phyloP scores from a whole-genome alignment of 2,113 vertebrate species.

The Collichthys lucidus region DNA sequence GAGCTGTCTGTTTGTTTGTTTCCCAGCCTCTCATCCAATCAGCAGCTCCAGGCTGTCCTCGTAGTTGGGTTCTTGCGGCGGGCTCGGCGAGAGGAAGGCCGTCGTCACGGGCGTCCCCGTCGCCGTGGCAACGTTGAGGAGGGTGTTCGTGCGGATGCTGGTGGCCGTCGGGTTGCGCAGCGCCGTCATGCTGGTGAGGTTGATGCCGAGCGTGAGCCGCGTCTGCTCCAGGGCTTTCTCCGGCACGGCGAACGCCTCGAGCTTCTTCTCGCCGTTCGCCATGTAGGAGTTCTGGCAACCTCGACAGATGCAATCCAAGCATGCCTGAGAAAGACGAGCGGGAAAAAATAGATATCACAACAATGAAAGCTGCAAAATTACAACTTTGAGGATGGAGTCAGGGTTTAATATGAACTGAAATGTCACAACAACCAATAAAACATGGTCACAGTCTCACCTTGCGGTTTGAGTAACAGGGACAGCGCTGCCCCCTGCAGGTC shows the following conservation, averaged over 20 bases:
- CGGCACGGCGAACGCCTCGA: constrained; percentile 98
- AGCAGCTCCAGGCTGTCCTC: constrained; percentile 98
- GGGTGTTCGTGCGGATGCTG: constrained; percentile 78
- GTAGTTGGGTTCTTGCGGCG: constrained; percentile 93
- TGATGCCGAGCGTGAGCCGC: constrained; percentile 98
- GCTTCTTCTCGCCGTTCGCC: constrained; percentile 99
- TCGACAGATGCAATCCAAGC: constrained; percentile 98
- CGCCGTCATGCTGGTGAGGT: constrained; percentile 96
- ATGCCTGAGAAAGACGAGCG: constrained; percentile 80
- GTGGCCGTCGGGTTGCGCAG: constrained; percentile 79
- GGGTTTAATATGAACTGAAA: neutral
- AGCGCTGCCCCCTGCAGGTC: constrained; percentile 98
- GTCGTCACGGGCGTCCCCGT: constrained; percentile 92
- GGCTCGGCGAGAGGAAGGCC: constrained; percentile 92
- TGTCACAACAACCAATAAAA: neutral
- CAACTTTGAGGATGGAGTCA: neutral
- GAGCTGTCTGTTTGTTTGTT: constrained; percentile 47
- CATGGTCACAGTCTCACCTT: constrained; percentile 80
- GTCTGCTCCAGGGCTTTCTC: constrained; percentile 99
- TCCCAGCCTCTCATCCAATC: constrained; percentile 78
- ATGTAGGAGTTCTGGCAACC: constrained; percentile 99
- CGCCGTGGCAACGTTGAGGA: constrained; percentile 79
- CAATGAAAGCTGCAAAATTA: too few relatives aligned
- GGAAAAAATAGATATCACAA: neutral
- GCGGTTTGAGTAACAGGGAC: constrained; percentile 98